Evolutionary conservation across 2,888 invertebrate genomes (phyloP).

Genomic region (Trachelus troglodyta): DNA sequence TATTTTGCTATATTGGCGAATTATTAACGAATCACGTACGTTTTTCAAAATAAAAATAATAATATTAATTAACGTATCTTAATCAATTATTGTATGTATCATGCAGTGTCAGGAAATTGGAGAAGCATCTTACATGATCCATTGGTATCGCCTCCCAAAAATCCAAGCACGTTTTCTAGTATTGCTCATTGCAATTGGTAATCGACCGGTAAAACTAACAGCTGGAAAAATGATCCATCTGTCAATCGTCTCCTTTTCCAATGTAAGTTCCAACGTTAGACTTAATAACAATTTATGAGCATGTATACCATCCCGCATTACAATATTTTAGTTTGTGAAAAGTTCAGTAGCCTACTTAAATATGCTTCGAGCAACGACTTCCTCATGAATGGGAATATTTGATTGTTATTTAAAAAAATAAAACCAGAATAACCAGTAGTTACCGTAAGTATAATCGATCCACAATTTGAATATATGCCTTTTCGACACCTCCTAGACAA

Average conservation of each 20-base stretch:
- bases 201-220: conserved; percentile 48
- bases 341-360: too few relatives aligned
- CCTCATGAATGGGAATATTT: too few relatives aligned
- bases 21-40: neutral
- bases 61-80: too few relatives aligned
- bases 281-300: conserved; percentile 20
- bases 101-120: conserved; percentile 27
- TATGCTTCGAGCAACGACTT: too few relatives aligned
- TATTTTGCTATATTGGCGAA: conserved; percentile 52
- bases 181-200: conserved; percentile 46
- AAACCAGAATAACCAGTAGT: too few relatives aligned
- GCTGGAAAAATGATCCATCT: conserved; percentile 46
- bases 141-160: conserved; percentile 48
- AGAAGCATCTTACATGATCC: conserved; percentile 38
- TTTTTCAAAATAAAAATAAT: too few relatives aligned
- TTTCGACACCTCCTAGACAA: too few relatives aligned
- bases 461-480: too few relatives aligned
- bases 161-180: conserved; percentile 36
- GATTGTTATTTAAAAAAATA: too few relatives aligned
- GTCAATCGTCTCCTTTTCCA: conserved; percentile 36
- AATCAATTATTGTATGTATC: too few relatives aligned
- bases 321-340: too few relatives aligned
- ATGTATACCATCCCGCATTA: neutral
- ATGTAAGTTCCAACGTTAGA: conserved; percentile 39
- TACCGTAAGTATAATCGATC: too few relatives aligned